Evolutionary conservation across 2,888 invertebrate species (phyloP).

Genomic region (Dolomedes plantarius): DNA sequence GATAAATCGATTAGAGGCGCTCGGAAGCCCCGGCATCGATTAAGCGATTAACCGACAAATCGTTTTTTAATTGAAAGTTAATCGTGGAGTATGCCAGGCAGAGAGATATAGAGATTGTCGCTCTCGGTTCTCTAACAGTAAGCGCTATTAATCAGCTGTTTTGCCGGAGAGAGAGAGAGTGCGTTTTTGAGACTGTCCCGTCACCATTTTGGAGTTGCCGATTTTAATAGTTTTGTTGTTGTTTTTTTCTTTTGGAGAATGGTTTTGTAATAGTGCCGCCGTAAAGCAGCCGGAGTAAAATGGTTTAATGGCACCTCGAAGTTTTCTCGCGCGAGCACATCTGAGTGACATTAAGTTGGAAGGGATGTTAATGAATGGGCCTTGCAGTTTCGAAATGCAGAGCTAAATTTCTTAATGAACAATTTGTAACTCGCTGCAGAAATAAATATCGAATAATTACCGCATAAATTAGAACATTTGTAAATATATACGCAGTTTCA

Average conservation of each 20-base stretch:
- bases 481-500: too few species aligned
- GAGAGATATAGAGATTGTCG: constrained; percentile 50
- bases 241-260: not conserved
- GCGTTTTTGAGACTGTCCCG: constrained; percentile 32
- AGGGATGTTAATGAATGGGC: too few species aligned
- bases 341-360: too few species aligned
- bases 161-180: constrained; percentile 16
- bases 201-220: not conserved
- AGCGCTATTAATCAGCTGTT: constrained; percentile 65
- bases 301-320: not conserved
- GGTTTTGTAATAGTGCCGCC: not conserved
- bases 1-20: constrained; percentile 68
- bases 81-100: constrained; percentile 64
- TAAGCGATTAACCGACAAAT: constrained; percentile 70
- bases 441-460: too few species aligned
- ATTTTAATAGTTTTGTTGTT: constrained; percentile 7
- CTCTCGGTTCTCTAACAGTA: constrained; percentile 44
- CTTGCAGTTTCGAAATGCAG: too few species aligned
- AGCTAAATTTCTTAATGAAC: too few species aligned
- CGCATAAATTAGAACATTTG: too few species aligned
- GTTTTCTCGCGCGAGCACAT: not conserved
- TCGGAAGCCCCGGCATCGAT: constrained; percentile 63
- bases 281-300: not conserved
- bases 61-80: constrained; percentile 72
- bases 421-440: too few species aligned